Conservation (phyloP, 1,140 invertebrate species). For the Chelonus insularis region DNA sequence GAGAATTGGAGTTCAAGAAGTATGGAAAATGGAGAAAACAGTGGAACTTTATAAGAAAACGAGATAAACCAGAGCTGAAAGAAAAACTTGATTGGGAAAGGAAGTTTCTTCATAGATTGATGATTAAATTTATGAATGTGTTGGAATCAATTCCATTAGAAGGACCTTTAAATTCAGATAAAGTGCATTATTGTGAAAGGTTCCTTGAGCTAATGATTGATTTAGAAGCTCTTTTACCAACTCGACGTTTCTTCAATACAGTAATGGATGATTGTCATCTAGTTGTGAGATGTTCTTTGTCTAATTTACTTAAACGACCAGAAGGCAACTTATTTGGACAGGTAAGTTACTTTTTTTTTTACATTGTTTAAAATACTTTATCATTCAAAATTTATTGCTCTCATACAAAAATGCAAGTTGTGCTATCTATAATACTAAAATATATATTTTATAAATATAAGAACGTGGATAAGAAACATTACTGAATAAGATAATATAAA, state of each 20-base stretch:
- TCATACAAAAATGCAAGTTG: too few relatives aligned
- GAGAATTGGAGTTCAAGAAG: conserved; percentile 83
- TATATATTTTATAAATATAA: too few relatives aligned
- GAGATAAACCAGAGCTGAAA: conserved; percentile 74
- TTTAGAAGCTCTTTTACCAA: conserved; percentile 91
- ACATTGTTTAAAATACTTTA: too few relatives aligned
- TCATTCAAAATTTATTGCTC: too few relatives aligned
- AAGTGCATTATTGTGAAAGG: conserved; percentile 88
- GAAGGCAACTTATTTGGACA: conserved; percentile 88
- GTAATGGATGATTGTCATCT: conserved; percentile 94
- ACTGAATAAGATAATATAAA: too few relatives aligned
- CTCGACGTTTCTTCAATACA: conserved; percentile 94
- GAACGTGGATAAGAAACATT: too few relatives aligned
- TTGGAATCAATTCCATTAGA: conserved; percentile 74
- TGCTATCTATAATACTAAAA: too few relatives aligned
- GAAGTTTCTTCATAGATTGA: conserved; percentile 83
- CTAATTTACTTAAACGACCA: conserved; percentile 70
- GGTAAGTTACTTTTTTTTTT: too few relatives aligned
- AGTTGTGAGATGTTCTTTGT: conserved; percentile 86
- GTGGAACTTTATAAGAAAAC: conserved; percentile 88
- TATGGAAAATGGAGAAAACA: conserved; percentile 91
- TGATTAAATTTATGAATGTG: conserved; percentile 87
- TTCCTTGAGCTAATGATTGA: conserved; percentile 97
- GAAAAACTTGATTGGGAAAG: conserved; percentile 84
- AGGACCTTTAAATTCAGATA: conserved; percentile 62